Base-by-base conservation (phyloP, 92 coral and sea anemone genomes). In the Chrysogorgia sp. region DNA sequence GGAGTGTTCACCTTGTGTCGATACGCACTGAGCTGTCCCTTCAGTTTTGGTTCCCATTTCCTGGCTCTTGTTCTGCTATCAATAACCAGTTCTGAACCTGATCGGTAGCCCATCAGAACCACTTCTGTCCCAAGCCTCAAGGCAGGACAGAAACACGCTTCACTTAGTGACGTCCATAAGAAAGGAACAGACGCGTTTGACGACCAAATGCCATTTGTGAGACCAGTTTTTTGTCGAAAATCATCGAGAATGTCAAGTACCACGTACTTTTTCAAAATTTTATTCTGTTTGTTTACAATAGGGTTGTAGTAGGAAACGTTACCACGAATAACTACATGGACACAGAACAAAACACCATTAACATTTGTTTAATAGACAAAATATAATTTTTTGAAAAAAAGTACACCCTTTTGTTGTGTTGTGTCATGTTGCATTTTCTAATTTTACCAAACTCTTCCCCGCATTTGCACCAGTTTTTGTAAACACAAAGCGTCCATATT, bases 251-350 rank as follows among this genome's bases (percentile, higher is more conserved):
- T 52, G 17, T 58, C 10, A 48, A 72, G 20, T 35, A 26, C 79
- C 53, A 72, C 65, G 32, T 72, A 17, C 62, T 57, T 72, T 33
- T 52, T 52, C 19, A 29, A 50, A 17, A 31, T 55, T 52, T 50
- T 50, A 6, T 13, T 23, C 17, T 67, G 56, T 24, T 58, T 57
- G 2, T 15, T 8, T 15, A 14, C 8, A 8, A 57, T 31, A 57
- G 32, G 12, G 8, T 72, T 49, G 65, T 72, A 56, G 22, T 50
- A 53, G 64, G 20, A 31, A 22, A 72, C 79, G 0, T 5, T 24
- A 35, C 79, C 79, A 29, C 34, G 79, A n/a, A 72, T 20, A 72
- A 72, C 79, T 72, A 72, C 10, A 48, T 3, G 21, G 12, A n/a
- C n/a, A 26, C n/a, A 71, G 48, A 25, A 34, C 3, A 35, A 34